Evolutionary conservation across 2,113 vertebrate genomes (phyloP), one percentile per base, ranked within the genome.

Genomic region (Plecturocebus donacophilus): DNA sequence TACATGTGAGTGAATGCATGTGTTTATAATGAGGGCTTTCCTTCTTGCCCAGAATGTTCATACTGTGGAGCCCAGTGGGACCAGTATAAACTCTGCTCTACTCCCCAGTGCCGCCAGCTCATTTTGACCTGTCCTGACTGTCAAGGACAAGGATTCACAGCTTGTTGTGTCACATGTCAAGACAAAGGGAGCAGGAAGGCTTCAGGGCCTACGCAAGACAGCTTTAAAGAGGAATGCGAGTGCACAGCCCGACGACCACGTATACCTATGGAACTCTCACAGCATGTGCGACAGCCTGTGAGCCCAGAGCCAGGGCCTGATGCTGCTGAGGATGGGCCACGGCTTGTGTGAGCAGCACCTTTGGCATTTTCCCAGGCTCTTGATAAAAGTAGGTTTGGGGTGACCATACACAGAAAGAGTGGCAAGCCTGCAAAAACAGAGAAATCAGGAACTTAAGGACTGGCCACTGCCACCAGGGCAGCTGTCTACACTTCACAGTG

Each of bases 41-140:
- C 96, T 88, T 81, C 96, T 66, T 95, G 23, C 97, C 40, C 98
- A 99, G 99, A 98, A 88, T 99, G 99, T 99, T 99, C 99, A 76
- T 99, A 99, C 98, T 99, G 99, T 91, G 97, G 98, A 30, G 58
- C 56, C 3, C 99, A 98, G 0, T 99, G 99, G 99, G 99, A 99
- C 98, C 98, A 98, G 97, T 99, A 99, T 97, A 97, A 99, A 97
- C 99, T 99, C 86, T 99, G 99, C 86, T 99, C 99, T 70, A 99
- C 99, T 27, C 97, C 91, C 49, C 99, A 98, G 94, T 99, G 99
- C 98, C 99, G 98, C 97, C 99, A 99, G 98, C 99, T 99, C 71
- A 99, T 99, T 64, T 98, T 99, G 97, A 99, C 99, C 0, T 99
- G 99, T 95, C 94, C 97, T 16, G 38, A 94, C 92, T 99, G 99